phyloP scores from a whole-genome alignment of 2,888 invertebrate species.

The Onthophagus sagittarius region DNA sequence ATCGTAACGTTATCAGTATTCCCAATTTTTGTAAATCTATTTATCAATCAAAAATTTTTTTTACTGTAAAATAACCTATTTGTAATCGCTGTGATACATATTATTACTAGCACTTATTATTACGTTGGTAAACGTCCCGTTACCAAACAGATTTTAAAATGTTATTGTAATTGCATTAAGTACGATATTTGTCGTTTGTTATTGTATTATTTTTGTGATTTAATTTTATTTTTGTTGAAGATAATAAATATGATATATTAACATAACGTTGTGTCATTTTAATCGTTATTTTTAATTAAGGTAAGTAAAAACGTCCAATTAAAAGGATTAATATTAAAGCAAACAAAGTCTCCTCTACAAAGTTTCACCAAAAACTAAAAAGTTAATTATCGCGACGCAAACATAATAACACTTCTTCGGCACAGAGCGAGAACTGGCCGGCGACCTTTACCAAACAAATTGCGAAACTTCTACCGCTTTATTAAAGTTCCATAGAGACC shows the following conservation, averaged over 20 bases:
- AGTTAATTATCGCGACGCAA: constrained; percentile 1
- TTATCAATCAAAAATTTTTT: constrained; percentile 24
- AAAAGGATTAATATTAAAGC: background rate
- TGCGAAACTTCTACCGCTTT: constrained; percentile 10
- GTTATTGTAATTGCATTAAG: background rate
- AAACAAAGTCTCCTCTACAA: background rate
- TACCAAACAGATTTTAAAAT: constrained; percentile 32
- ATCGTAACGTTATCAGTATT: constrained; percentile 35
- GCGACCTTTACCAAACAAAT: constrained; percentile 7
- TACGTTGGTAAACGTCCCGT: constrained; percentile 32
- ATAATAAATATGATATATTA: constrained; percentile 11
- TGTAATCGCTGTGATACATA: constrained; percentile 42
- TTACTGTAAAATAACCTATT: constrained; percentile 31
- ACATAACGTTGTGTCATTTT: background rate
- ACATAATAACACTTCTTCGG: background rate
- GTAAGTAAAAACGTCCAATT: too few relatives aligned
- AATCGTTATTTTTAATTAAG: background rate
- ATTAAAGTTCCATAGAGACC: constrained; percentile 5
- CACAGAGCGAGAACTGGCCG: background rate
- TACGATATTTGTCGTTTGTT: constrained; percentile 4
- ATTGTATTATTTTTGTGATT: background rate
- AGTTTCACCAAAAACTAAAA: constrained; percentile 1
- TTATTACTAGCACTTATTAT: constrained; percentile 23
- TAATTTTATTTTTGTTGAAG: constrained; percentile 10
- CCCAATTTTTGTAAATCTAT: constrained; percentile 20